Conservation (phyloP, 2,113 vertebrate genomes). For the Austrofundulus limnaeus region DNA sequence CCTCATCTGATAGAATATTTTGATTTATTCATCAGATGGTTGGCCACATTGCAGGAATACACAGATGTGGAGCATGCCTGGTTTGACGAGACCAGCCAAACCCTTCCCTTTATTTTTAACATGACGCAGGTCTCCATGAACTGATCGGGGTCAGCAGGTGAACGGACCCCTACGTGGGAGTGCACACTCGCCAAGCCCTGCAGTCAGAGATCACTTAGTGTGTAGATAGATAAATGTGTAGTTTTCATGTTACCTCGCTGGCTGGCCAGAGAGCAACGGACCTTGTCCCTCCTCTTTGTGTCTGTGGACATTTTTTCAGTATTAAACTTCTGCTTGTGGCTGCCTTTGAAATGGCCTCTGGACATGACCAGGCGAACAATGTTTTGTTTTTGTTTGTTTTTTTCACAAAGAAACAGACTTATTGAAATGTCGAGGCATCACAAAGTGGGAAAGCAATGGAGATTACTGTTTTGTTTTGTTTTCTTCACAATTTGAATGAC, state of each 20-base stretch:
- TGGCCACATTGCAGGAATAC: conserved; percentile 30
- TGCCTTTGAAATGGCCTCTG: conserved; percentile 65
- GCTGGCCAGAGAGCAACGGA: conserved; percentile 81
- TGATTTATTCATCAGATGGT: conserved; percentile 24
- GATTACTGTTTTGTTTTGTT: conserved; percentile 30
- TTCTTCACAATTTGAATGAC: conserved; percentile 41
- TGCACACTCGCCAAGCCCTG: conserved; percentile 59
- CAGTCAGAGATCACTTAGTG: conserved; percentile 73
- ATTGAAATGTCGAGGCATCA: conserved; percentile 48
- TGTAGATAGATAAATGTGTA: conserved; percentile 69
- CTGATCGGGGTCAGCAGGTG: conserved; percentile 56
- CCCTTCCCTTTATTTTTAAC: conserved; percentile 14
- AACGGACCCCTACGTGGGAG: conserved; percentile 38
- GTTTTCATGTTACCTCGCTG: conserved; percentile 76
- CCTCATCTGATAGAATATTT: conserved; percentile 28
- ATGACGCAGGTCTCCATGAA: conserved; percentile 72
- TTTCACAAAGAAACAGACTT: conserved; percentile 38
- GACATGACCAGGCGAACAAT: conserved; percentile 14
- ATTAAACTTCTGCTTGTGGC: conserved; percentile 59
- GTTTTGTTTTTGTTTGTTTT: not conserved
- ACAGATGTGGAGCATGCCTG: conserved; percentile 42
- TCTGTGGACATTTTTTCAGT: conserved; percentile 68
- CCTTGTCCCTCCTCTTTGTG: conserved; percentile 66
- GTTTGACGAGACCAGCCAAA: conserved; percentile 40
- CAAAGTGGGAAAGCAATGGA: conserved; percentile 44